Percentiles rank a stretch among this genome's conserved stretches.
phyloP scores from a whole-genome alignment of 2,888 invertebrate species.

The Agrilus biguttatus region DNA sequence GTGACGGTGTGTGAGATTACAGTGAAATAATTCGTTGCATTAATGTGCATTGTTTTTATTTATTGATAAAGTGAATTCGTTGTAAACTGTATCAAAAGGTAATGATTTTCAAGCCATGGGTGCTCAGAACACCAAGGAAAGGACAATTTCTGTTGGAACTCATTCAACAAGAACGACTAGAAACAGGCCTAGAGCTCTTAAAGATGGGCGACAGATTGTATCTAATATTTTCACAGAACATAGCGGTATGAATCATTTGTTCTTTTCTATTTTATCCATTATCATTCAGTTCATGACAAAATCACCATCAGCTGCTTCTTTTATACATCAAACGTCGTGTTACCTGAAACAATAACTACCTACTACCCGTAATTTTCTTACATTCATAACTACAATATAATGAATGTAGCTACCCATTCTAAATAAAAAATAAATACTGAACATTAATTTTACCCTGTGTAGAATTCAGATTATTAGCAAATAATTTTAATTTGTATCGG shows the following conservation, averaged over 20 bases:
- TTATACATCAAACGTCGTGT: too few relatives aligned
- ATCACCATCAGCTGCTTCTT: too few relatives aligned
- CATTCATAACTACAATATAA: too few relatives aligned
- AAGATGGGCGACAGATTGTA: constrained; percentile 73
- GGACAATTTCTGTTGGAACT: constrained; percentile 57
- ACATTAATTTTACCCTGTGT: too few relatives aligned
- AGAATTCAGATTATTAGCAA: too few relatives aligned
- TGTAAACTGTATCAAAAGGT: constrained; percentile 18
- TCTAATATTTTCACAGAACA: constrained; percentile 91
- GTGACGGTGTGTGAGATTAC: constrained; percentile 13
- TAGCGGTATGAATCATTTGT: constrained; percentile 57
- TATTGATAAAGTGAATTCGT: constrained; percentile 22
- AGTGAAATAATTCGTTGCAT: constrained; percentile 12
- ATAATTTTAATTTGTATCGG: too few relatives aligned
- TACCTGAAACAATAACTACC: too few relatives aligned
- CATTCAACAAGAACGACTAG: constrained; percentile 57
- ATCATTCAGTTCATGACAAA: too few relatives aligned
- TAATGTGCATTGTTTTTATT: too few relatives aligned
- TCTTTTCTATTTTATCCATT: constrained; percentile 1
- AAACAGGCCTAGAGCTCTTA: constrained; percentile 58
- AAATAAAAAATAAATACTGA: too few relatives aligned
- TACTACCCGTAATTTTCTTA: too few relatives aligned
- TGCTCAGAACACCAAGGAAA: constrained; percentile 88
- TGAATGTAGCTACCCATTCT: too few relatives aligned
- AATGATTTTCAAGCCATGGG: constrained; percentile 50